Evolutionary conservation across 2,113 vertebrate genomes (phyloP).

Genomic region (Caloenas nicobarica): DNA sequence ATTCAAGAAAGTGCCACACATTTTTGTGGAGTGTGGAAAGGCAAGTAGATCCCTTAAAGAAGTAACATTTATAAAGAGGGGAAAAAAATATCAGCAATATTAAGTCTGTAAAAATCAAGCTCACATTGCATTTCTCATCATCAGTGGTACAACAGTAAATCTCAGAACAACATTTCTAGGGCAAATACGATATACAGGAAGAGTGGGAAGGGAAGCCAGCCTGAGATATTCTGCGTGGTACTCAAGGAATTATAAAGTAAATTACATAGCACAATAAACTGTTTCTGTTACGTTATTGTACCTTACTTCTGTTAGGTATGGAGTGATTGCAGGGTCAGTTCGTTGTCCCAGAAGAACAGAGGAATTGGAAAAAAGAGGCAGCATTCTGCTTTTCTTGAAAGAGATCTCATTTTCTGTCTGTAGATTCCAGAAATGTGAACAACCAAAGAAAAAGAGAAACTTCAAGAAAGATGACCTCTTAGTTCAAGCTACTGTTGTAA

Average conservation of each 20-base stretch:
- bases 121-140: neutral
- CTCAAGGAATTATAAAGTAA: neutral
- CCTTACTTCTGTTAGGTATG: neutral
- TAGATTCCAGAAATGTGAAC: neutral
- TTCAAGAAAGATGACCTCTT: neutral
- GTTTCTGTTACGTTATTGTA: neutral
- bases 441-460: neutral
- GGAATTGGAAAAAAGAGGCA: neutral
- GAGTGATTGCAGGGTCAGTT: neutral
- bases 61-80: neutral
- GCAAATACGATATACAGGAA: neutral
- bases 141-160: neutral
- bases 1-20: neutral
- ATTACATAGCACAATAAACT: neutral
- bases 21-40: neutral
- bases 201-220: neutral
- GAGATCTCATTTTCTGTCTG: neutral
- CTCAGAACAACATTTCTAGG: neutral
- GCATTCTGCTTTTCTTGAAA: neutral
- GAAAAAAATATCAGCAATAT: neutral
- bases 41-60: neutral
- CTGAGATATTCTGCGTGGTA: neutral
- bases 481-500: neutral
- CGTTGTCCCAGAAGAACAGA: neutral
- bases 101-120: neutral